phyloP scores from a whole-genome alignment of 1,140 invertebrate species.

The Nymphalis io region DNA sequence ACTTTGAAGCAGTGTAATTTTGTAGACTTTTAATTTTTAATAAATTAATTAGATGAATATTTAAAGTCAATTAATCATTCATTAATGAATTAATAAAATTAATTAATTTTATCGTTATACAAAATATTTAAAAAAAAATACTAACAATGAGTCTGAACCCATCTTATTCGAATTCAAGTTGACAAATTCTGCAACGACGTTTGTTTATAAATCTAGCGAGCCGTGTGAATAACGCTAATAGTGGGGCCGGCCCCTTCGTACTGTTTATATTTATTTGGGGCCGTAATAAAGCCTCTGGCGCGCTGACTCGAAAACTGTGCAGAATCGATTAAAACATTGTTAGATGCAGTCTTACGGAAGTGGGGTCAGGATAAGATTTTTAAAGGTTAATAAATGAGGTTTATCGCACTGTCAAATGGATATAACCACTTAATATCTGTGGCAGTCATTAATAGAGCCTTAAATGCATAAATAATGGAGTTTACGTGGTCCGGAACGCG shows the following conservation, averaged over 20 bases:
- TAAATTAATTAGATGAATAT: no score
- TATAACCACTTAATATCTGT: constrained; percentile 46
- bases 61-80: no score
- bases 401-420: constrained; percentile 59
- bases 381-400: constrained; percentile 73
- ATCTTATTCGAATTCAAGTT: background rate
- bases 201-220: constrained; percentile 73
- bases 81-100: no score
- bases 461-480: constrained; percentile 19
- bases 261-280: constrained; percentile 79
- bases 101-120: no score
- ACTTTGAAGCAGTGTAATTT: no score
- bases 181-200: constrained; percentile 61
- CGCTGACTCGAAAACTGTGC: constrained; percentile 77
- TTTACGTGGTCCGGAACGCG: background rate
- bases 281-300: constrained; percentile 74
- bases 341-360: constrained; percentile 70
- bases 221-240: constrained; percentile 77
- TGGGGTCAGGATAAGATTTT: constrained; percentile 65
- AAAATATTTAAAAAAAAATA: no score
- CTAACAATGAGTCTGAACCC: background rate
- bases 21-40: no score
- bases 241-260: constrained; percentile 66
- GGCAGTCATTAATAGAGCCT: constrained; percentile 28
- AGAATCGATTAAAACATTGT: constrained; percentile 79